Percentiles rank a stretch among this genome's conserved stretches.
phyloP scores from a whole-genome alignment of 2,888 invertebrate genomes.

The Ptilodon capucinus region DNA sequence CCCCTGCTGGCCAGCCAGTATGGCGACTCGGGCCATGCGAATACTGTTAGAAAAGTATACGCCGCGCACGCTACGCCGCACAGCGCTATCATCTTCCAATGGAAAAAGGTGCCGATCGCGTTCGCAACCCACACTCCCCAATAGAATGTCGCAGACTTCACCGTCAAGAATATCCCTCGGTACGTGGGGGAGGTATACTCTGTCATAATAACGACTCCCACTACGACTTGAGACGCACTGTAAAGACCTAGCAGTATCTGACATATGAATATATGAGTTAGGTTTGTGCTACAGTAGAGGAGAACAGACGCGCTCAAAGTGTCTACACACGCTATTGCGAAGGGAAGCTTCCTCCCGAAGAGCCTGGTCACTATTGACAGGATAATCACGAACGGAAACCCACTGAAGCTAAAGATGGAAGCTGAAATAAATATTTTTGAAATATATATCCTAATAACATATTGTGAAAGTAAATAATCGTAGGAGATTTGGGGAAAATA shows the following conservation, averaged over 20 bases:
- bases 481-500: too few relatives aligned
- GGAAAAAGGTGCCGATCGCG: slow-evolving; percentile 41
- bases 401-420: slow-evolving; percentile 21
- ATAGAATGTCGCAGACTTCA: slow-evolving; percentile 36
- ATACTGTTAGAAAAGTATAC: slow-evolving; percentile 19
- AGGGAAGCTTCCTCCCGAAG: slow-evolving; percentile 32
- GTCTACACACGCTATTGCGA: slow-evolving; percentile 17
- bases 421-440: slow-evolving; percentile 10
- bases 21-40: slow-evolving; percentile 32
- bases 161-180: slow-evolving; percentile 38
- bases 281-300: slow-evolving; percentile 29
- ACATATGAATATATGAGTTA: slow-evolving; percentile 33
- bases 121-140: slow-evolving; percentile 43
- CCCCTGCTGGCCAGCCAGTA: slow-evolving; percentile 49
- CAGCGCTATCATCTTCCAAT: slow-evolving; percentile 39
- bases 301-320: slow-evolving; percentile 24
- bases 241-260: slow-evolving; percentile 25
- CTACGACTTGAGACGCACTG: slow-evolving; percentile 11
- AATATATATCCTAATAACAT: too few relatives aligned
- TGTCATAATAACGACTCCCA: slow-evolving; percentile 31
- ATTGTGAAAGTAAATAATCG: too few relatives aligned
- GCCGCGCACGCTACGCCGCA: slow-evolving; percentile 24
- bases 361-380: slow-evolving; percentile 21
- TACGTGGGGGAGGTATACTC: slow-evolving; percentile 43
- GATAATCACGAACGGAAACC: slow-evolving; percentile 35